Base-by-base conservation (phyloP, 2,888 invertebrate genomes). In the Drosophila kambysellisi region DNA sequence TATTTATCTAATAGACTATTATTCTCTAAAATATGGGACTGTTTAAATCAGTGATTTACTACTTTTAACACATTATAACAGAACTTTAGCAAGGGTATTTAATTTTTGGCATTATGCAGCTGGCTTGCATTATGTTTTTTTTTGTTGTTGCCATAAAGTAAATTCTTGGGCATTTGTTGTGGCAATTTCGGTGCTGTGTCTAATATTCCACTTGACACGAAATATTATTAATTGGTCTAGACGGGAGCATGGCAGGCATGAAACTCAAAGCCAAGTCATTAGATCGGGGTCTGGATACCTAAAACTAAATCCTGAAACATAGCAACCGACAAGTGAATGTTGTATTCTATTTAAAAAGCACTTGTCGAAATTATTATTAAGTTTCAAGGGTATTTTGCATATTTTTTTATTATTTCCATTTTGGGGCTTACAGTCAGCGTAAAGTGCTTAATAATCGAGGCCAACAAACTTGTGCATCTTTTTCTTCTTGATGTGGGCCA, bases 221-320 rank as follows among this genome's bases (percentile, higher is more conserved):
- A 83, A 87, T 85, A 87, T 86, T 82, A 86, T 88, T 82, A 83
- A 86, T 86, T 83, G 76, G 86, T 86, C 86, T 86, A 86, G 86
- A 87, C 86, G 63, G 61, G 58, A 63, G 50, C 70, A 35, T 59
- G 56, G 48, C 70, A 77, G 73, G 51, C 72, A 64, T 58, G 58
- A 64, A 46, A 70, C 41, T 17, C 58, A 60, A 78, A 64, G 51
- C 67, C 56, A 74, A 59, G 52, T 58, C 62, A 51, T 79, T 73
- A 50, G 46, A 33, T 20, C 39, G 41, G 52, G 15, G 8, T 30
- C 9, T 29, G 61, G 46, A 75, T 61, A 50, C 52, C 57, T 41
- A 43, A 48, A 65, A 43, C 75, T 57, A 66, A 52, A 59, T 48
- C 32, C 50, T 32, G 58, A 35, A 52, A 54, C n/a, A 39, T 30